These are phyloP conservation scores for Celastrina argiolus DNA, from an alignment of 2,888 invertebrate species.

Conservation along the genomic window DNA sequence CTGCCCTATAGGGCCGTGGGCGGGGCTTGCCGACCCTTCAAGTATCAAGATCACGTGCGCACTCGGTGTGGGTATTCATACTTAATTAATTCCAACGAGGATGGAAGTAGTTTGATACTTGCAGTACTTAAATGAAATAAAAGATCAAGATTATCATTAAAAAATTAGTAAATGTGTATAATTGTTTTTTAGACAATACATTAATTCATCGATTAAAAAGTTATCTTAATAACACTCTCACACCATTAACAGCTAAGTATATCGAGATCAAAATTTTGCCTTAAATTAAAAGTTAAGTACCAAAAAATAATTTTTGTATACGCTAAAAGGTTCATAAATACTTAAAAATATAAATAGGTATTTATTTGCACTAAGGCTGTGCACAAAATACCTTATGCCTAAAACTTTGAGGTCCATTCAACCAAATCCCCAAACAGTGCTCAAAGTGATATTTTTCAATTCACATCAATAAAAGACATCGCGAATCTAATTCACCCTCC, in stretches of 20 bases:
- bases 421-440: background rate
- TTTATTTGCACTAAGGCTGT: no score
- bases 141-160: constrained; percentile 1
- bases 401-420: no score
- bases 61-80: constrained; percentile 72
- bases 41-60: constrained; percentile 60
- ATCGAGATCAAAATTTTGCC: no score
- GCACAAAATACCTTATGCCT: no score
- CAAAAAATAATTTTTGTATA: no score
- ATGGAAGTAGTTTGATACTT: constrained; percentile 50
- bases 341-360: no score
- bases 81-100: constrained; percentile 62
- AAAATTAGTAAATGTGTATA: no score
- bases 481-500: constrained; percentile 9
- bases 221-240: no score
- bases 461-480: background rate
- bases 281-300: no score
- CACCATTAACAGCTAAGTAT: no score
- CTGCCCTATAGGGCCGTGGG: constrained; percentile 66
- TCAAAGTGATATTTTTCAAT: background rate
- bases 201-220: background rate
- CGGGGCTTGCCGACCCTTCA: constrained; percentile 59
- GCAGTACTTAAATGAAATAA: constrained; percentile 25
- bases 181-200: no score
- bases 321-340: no score